Evolutionary conservation across 1,140 invertebrate genomes (phyloP).

Genomic region (Leptinotarsa undecemlineata): DNA sequence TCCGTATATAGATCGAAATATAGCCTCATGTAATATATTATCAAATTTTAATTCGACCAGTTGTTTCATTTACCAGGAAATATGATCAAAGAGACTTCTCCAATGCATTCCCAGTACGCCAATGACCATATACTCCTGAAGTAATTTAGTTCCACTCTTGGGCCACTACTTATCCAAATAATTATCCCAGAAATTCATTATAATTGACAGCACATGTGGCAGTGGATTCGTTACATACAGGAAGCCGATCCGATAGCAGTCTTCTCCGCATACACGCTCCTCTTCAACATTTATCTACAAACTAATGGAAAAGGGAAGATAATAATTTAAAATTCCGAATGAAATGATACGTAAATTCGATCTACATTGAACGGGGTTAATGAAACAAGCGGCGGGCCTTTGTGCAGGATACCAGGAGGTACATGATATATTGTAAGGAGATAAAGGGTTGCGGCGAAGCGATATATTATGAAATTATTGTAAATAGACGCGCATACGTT

Average conservation of each 20-base stretch:
- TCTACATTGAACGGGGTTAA: slow-evolving; percentile 30
- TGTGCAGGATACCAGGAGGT: slow-evolving; percentile 15
- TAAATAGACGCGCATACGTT: slow-evolving; percentile 7
- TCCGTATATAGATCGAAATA: too few species aligned
- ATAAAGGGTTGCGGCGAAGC: slow-evolving; percentile 20
- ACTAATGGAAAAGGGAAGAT: slow-evolving; percentile 28
- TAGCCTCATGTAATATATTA: too few species aligned
- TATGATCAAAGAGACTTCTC: too few species aligned
- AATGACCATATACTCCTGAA: background rate
- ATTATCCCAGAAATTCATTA: slow-evolving; percentile 14
- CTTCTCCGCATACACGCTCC: background rate
- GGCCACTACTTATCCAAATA: slow-evolving; percentile 16
- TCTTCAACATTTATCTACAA: slow-evolving; percentile 4
- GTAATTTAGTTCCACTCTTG: slow-evolving; percentile 3
- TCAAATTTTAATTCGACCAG: too few species aligned
- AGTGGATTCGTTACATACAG: slow-evolving; percentile 12
- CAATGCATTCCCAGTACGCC: background rate
- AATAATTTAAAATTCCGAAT: slow-evolving; percentile 34
- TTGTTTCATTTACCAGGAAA: too few species aligned
- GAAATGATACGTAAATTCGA: slow-evolving; percentile 36
- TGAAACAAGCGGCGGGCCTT: slow-evolving; percentile 26
- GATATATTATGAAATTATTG: slow-evolving; percentile 25
- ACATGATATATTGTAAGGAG: slow-evolving; percentile 24
- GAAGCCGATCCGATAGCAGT: background rate
- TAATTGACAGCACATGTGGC: slow-evolving; percentile 20